Evolutionary conservation across 1,140 invertebrate species (phyloP), one percentile per base, ranked within the genome.

Genomic region (Pseudomyrmex gracilis): DNA sequence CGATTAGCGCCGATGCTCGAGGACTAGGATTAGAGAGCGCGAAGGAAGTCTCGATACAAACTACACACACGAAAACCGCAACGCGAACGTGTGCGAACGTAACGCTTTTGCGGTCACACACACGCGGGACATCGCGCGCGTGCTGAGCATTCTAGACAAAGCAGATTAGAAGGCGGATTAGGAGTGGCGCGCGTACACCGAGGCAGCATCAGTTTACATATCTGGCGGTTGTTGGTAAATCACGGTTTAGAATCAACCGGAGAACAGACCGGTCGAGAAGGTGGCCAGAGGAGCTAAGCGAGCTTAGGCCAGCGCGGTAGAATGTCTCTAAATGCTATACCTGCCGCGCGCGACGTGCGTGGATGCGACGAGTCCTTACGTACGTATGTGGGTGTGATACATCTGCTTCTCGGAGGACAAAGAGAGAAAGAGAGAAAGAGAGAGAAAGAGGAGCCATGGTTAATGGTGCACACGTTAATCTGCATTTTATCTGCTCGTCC

Each of bases 151-250:
- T 49, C n/a, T 9, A 15, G 45, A 45, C 17, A n/a, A n/a, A 58
- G 24, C 1, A n/a, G 76, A 92, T 87, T 91, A 91, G 88, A 84
- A 88, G 63, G 53, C 55, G 84, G 91, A 92, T 92, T 92, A 91
- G 91, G 85, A 85, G 51, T 70, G 61, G 67, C 80, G 61, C 74
- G 61, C 73, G 84, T 61, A 77, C 74, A 34, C 63, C 43, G 63
- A 88, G 85, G 64, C 80, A 74, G 80, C 84, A 83, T 73, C 82
- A 85, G 87, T 89, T 34, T 12, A 51, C 13, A 85, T 89, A 85
- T 89, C 82, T 66, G 90, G 51, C 89, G 85, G 90, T 93, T 93
- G 93, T 93, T 93, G 92, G 93, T 93, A 93, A 94, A 94, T 88
- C 91, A 85, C 86, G 88, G 90, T 93, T 94, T 94, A 93, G 93